Evolutionary conservation across 1,140 invertebrate species (phyloP).

Genomic region (Drosophila parabipectinata): DNA sequence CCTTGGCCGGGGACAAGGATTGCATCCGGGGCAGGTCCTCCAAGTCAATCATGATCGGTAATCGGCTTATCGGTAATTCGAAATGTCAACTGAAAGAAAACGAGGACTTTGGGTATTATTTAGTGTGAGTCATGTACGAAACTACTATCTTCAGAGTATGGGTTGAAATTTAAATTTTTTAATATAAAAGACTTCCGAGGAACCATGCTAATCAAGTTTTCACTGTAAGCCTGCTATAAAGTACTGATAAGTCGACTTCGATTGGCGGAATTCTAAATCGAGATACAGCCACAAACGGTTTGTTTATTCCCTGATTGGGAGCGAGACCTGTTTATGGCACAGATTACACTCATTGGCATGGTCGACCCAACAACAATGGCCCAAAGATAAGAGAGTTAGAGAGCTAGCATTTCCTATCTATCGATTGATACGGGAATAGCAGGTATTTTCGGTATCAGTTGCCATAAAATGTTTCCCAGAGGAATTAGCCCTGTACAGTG

Average conservation of each 20-base stretch:
- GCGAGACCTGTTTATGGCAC: conserved; percentile 22
- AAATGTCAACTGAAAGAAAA: conserved; percentile 36
- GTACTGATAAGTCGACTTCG: conserved; percentile 47
- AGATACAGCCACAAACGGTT: conserved; percentile 31
- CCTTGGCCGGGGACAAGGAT: conserved; percentile 71
- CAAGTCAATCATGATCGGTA: conserved; percentile 72
- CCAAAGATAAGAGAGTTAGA: conserved; percentile 11
- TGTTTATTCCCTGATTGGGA: conserved; percentile 44
- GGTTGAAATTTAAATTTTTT: background rate
- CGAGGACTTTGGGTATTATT: too few species aligned
- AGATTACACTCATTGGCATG: conserved; percentile 21
- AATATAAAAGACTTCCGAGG: background rate
- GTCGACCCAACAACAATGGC: background rate
- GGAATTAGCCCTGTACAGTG: conserved; percentile 23
- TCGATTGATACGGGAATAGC: conserved; percentile 9
- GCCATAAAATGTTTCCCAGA: background rate
- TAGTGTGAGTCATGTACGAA: background rate
- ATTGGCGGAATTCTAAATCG: conserved; percentile 28
- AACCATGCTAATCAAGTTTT: background rate
- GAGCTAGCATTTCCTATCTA: conserved; percentile 2
- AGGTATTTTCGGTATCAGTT: background rate
- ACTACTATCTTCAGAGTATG: background rate
- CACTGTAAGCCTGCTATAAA: conserved; percentile 23
- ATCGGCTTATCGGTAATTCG: conserved; percentile 27
- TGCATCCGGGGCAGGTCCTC: conserved; percentile 79